Percentiles rank a stretch among this genome's conserved stretches.
phyloP scores from a whole-genome alignment of 2,888 invertebrate genomes.

The Phortica okadai region DNA sequence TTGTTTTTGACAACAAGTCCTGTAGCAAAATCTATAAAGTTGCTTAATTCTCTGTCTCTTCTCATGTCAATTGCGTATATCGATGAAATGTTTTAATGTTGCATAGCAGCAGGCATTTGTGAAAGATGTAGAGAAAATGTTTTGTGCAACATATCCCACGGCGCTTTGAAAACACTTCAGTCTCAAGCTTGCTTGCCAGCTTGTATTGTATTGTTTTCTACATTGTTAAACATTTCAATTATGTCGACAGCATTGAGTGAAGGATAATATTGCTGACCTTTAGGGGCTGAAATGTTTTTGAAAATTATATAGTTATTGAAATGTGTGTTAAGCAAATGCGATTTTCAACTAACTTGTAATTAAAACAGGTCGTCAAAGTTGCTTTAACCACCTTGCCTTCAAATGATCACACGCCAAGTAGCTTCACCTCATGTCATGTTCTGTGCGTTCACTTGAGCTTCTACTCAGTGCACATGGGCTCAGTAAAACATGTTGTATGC shows the following conservation, averaged over 20 bases:
- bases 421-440: too few relatives aligned
- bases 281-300: not conserved
- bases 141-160: constrained; percentile 1
- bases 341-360: not conserved
- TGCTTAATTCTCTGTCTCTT: not conserved
- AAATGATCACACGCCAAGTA: too few relatives aligned
- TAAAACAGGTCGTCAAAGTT: not conserved
- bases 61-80: constrained; percentile 13
- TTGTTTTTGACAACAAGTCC: constrained; percentile 39
- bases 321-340: not conserved
- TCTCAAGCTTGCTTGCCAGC: not conserved
- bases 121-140: not conserved
- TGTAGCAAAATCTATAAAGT: constrained; percentile 28
- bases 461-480: too few relatives aligned
- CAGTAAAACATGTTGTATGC: too few relatives aligned
- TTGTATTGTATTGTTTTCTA: not conserved
- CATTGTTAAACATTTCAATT: constrained; percentile 18
- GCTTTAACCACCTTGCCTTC: not conserved
- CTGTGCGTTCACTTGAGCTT: too few relatives aligned
- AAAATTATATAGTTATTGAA: not conserved
- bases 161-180: constrained; percentile 8
- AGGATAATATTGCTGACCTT: not conserved
- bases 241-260: not conserved
- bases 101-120: not conserved
- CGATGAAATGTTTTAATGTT: not conserved